Percentiles rank a stretch among this genome's conserved stretches.
Evolutionary conservation across 2,888 invertebrate species (phyloP).

Genomic region (Erebia ligea): DNA sequence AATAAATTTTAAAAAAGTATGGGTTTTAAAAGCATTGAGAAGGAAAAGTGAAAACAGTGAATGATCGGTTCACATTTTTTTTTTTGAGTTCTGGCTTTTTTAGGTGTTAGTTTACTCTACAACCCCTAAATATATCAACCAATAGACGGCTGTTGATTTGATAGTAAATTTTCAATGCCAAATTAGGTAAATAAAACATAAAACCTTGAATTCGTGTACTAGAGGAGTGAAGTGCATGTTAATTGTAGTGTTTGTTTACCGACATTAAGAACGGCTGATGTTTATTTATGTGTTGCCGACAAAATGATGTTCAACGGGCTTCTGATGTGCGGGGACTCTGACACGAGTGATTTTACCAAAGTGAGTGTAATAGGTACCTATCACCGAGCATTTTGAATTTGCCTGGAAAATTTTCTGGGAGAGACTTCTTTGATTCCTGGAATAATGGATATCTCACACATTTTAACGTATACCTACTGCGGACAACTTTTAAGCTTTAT

Average conservation of each 20-base stretch:
- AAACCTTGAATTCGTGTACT: not conserved
- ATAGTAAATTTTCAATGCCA: not conserved
- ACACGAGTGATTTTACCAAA: conserved; percentile 71
- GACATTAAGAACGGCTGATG: not conserved
- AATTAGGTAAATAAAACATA: not conserved
- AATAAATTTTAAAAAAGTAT: not conserved
- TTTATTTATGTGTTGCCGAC: conserved; percentile 7
- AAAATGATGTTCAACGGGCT: conserved; percentile 76
- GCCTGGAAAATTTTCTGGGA: no score
- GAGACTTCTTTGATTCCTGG: no score
- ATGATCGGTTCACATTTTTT: no score
- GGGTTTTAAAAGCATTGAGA: no score
- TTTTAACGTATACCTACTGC: not conserved
- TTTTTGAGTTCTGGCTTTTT: not conserved
- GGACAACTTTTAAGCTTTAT: no score
- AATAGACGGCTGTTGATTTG: not conserved
- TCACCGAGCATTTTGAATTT: no score
- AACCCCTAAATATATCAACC: not conserved
- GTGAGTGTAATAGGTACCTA: conserved; percentile 51
- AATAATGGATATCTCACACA: no score
- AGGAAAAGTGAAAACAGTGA: no score
- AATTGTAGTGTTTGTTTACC: not conserved
- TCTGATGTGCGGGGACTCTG: conserved; percentile 69
- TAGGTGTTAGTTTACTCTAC: not conserved
- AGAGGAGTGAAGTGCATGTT: not conserved